Evolutionary conservation across 2,888 invertebrate genomes (phyloP).

Genomic region (Rhamphomyia laevipes): DNA sequence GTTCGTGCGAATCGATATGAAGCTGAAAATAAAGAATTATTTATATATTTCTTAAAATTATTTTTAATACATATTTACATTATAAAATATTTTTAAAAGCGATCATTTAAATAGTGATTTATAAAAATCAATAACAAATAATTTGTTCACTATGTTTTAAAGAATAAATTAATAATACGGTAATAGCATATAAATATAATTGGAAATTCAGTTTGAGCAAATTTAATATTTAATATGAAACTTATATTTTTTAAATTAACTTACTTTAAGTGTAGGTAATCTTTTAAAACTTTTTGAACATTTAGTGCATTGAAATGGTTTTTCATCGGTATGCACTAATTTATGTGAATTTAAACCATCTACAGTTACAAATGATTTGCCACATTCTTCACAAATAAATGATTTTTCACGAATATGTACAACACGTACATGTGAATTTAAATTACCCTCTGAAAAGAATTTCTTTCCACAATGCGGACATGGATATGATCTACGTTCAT

Average conservation of each 20-base stretch:
- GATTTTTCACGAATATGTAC: constrained; percentile 22
- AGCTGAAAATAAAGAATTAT: constrained; percentile 4
- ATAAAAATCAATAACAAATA: no score
- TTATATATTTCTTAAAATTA: no score
- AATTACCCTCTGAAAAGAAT: constrained; percentile 20
- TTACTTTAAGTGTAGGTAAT: constrained; percentile 24
- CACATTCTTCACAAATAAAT: constrained; percentile 32
- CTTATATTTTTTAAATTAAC: no score
- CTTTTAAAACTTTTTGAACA: constrained; percentile 22
- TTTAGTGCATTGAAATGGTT: constrained; percentile 29
- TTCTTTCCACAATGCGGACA: constrained; percentile 30
- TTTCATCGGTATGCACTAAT: constrained; percentile 31
- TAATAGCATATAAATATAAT: no score
- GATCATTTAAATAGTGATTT: no score
- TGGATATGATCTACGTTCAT: constrained; percentile 18
- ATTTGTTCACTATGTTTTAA: no score
- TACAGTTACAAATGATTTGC: constrained; percentile 28
- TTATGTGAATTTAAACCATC: constrained; percentile 33
- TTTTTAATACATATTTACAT: no score
- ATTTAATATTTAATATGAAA: no score
- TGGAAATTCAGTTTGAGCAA: no score
- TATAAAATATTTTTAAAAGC: no score
- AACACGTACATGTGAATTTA: not conserved
- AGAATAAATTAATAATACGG: constrained; percentile 4
- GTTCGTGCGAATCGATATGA: not conserved